Base-by-base conservation (phyloP, 2,888 invertebrate genomes). In the Chloromyia formosa region DNA sequence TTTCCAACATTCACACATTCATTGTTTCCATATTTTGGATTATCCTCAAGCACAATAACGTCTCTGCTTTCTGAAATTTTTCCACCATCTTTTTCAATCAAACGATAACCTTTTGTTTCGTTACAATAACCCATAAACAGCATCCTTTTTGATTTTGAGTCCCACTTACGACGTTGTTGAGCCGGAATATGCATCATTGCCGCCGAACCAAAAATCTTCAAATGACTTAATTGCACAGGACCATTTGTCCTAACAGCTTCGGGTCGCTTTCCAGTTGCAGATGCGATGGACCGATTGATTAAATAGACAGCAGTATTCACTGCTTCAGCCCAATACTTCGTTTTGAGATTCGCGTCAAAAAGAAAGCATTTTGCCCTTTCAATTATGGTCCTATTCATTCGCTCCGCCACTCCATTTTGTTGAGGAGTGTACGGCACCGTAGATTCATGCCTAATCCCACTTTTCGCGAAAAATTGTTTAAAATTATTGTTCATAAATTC, bases 401-500 rank as follows among this genome's bases (percentile, higher is more conserved):
- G n/a, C n/a, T n/a, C n/a, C n/a, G n/a, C n/a, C n/a, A n/a, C n/a
- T n/a, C n/a, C n/a, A n/a, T n/a, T n/a, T n/a, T n/a, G n/a, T n/a
- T n/a, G n/a, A n/a, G n/a, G n/a, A n/a, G n/a, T n/a, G n/a, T n/a
- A n/a, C n/a, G n/a, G n/a, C n/a, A n/a, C n/a, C n/a, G n/a, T n/a
- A n/a, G n/a, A n/a, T n/a, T n/a, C n/a, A n/a, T n/a, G n/a, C n/a
- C n/a, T n/a, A n/a, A n/a, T n/a, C n/a, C n/a, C n/a, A n/a, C n/a
- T n/a, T n/a, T n/a, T n/a, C n/a, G n/a, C n/a, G n/a, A n/a, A n/a
- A n/a, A n/a, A n/a, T 35, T 35, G 7, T 35, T 7, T 77, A 1
- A 75, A 40, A 1, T 56, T 23, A 16, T 20, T 1, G 5, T 74
- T 74, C 1, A 73, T 76, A 62, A 79, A 78, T 35, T 35, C 27